Evolutionary conservation across 2,113 vertebrate species (phyloP), one percentile per base, ranked within the genome.

Genomic region (Cavia aperea): DNA sequence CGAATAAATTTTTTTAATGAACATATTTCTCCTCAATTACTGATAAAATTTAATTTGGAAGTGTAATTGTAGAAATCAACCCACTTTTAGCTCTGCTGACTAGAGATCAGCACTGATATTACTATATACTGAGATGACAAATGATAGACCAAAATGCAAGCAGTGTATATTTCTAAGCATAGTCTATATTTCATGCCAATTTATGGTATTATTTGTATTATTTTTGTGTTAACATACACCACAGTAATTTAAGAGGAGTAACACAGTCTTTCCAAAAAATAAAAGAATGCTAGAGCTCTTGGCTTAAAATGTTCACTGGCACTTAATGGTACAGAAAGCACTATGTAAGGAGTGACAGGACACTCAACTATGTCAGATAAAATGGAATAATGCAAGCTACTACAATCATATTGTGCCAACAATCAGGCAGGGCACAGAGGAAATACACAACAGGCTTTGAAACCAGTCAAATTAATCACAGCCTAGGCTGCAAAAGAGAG

Each of bases 391-490:
- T 51, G 29, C 63, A 95, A 81, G 33, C 79, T 91, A 88, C 51
- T 79, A 21, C 46, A 92, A 90, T 95, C 68, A 70, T 95, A 95
- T 93, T 96, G 85, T 95, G 92, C 77, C 94, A 96, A 93, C 93
- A 96, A 86, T 94, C 77, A 95, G 87, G 70, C 91, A 95, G 81
- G 81, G 54, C 83, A 93, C 49, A 95, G 81, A 94, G 66, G 54
- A 95, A 95, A 96, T 88, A 78, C 91, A 94, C 77, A 93, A 93
- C 89, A 95, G 89, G 43, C 88, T 95, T 94, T 91, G 81, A 92
- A 95, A 85, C 7, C 91, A 95, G 95, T 95, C 88, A 93, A 92
- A 94, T 95, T 97, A 96, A 93, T 96, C 92, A 96, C 24, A 95
- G 63, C 5, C 58, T 92, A 96, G 86, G 10, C 75, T 81, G 79